Conservation (phyloP, 1,140 invertebrate species). For the Papilio dardanus region DNA sequence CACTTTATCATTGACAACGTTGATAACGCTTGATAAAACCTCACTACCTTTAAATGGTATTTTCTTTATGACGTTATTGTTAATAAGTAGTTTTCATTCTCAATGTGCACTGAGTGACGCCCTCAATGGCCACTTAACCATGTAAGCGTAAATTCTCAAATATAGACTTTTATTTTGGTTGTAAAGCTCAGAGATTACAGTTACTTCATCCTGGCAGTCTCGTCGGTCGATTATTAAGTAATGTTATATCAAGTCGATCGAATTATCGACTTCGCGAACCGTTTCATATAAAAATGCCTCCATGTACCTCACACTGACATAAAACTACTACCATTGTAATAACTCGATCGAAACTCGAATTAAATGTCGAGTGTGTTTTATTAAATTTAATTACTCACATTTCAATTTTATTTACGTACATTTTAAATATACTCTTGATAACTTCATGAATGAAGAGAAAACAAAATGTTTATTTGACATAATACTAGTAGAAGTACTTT, state of each 20-base stretch:
- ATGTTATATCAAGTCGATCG: background rate
- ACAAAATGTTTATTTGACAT: too few relatives aligned
- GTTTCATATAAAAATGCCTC: constrained; percentile 20
- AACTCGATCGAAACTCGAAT: constrained; percentile 8
- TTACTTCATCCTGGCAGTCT: background rate
- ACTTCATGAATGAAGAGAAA: too few relatives aligned
- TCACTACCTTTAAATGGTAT: background rate
- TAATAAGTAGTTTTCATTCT: too few relatives aligned
- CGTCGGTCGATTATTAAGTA: background rate
- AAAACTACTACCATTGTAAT: constrained; percentile 17
- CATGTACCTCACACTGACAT: constrained; percentile 16
- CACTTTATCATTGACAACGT: background rate
- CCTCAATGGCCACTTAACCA: too few relatives aligned
- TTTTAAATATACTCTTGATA: background rate
- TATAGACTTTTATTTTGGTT: background rate
- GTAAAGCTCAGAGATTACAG: background rate
- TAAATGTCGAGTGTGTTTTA: background rate
- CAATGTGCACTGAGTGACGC: too few relatives aligned
- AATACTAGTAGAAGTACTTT: too few relatives aligned
- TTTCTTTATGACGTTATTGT: background rate
- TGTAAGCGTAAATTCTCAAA: too few relatives aligned
- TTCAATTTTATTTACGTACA: background rate
- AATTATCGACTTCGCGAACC: constrained; percentile 16
- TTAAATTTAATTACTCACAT: background rate
- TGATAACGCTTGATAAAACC: background rate